phyloP scores from a whole-genome alignment of 2,888 invertebrate species.

The Ophion obscuratus region DNA sequence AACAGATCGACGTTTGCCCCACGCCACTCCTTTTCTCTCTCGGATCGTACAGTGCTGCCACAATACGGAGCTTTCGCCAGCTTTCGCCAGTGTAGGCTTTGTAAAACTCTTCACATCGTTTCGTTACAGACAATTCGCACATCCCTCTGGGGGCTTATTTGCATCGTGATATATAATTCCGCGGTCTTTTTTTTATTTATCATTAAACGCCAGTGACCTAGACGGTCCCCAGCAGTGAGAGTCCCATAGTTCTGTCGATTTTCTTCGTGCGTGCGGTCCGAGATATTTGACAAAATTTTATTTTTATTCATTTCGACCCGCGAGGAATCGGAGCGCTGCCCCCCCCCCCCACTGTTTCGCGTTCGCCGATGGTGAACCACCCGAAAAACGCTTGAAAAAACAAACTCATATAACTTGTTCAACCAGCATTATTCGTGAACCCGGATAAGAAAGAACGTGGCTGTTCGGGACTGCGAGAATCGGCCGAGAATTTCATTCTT shows the following conservation, averaged over 20 bases:
- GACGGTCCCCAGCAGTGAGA: conserved; percentile 45
- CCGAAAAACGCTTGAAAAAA: conserved; percentile 13
- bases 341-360: conserved; percentile 13
- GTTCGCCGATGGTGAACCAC: background rate
- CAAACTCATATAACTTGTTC: conserved; percentile 25
- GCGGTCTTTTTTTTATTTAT: conserved; percentile 42
- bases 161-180: conserved; percentile 48
- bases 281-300: conserved; percentile 53
- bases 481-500: background rate
- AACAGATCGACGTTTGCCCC: conserved; percentile 7
- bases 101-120: conserved; percentile 6
- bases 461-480: conserved; percentile 46
- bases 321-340: conserved; percentile 20
- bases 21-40: background rate
- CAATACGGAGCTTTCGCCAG: conserved; percentile 10
- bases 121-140: conserved; percentile 35
- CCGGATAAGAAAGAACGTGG: conserved; percentile 62
- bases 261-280: conserved; percentile 68
- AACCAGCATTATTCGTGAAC: conserved; percentile 46
- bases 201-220: conserved; percentile 55
- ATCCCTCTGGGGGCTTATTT: conserved; percentile 31
- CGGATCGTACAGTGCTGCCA: conserved; percentile 48
- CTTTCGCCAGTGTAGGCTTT: conserved; percentile 28
- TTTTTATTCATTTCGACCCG: conserved; percentile 15
- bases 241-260: conserved; percentile 71